Evolutionary conservation across 2,113 vertebrate species (phyloP).

Genomic region (Varanus komodoensis): DNA sequence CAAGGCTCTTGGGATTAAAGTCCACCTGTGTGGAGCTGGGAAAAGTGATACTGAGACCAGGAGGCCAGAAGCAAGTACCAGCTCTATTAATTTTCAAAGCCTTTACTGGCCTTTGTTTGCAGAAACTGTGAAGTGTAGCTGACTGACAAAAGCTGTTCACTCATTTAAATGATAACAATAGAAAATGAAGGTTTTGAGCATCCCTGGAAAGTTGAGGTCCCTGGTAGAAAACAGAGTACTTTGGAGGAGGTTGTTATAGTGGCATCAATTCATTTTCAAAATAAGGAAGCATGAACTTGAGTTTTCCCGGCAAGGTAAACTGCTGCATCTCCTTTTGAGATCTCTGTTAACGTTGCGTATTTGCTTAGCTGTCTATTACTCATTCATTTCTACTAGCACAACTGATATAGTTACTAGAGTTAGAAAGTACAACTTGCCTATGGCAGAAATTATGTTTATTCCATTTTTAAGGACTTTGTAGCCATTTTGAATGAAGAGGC

Average conservation of each 20-base stretch:
- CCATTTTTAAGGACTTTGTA: too few relatives aligned
- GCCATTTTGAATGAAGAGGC: background rate
- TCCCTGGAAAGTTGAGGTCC: background rate
- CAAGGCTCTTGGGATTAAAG: background rate
- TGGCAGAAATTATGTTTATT: background rate
- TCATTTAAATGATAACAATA: background rate
- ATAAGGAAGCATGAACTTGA: background rate
- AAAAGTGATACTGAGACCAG: background rate
- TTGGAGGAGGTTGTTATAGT: background rate
- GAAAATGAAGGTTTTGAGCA: background rate
- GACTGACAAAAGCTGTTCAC: background rate
- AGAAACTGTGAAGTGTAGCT: background rate
- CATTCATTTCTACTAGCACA: background rate
- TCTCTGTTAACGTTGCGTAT: background rate
- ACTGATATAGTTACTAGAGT: background rate
- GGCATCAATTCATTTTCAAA: background rate
- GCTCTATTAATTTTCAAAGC: background rate
- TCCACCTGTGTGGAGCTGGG: background rate
- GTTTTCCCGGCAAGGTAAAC: background rate
- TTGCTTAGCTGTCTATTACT: background rate
- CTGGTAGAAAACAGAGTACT: background rate
- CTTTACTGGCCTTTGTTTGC: accelerated
- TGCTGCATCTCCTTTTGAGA: background rate
- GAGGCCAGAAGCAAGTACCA: background rate
- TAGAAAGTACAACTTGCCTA: background rate